Percentiles rank a stretch among this genome's conserved stretches.
phyloP scores from a whole-genome alignment of 1,140 invertebrate genomes.

The Leptinotarsa undecemlineata region DNA sequence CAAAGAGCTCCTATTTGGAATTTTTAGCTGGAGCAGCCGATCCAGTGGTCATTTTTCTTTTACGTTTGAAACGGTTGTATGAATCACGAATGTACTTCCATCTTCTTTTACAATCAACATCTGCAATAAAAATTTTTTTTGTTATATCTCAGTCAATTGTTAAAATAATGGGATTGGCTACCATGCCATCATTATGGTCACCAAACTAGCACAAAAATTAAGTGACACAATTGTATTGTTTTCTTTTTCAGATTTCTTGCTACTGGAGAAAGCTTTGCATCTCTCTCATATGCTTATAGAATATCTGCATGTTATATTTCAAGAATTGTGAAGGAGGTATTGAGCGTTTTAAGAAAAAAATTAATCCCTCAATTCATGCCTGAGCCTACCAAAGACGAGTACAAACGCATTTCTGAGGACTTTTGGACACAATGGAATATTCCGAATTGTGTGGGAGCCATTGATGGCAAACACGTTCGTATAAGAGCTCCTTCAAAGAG shows the following conservation, averaged over 20 bases:
- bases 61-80: conserved; percentile 17
- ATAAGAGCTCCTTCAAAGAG: conserved; percentile 51
- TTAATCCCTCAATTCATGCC: neutral
- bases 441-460: conserved; percentile 34
- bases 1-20: conserved; percentile 7
- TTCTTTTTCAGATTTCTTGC: conserved; percentile 1
- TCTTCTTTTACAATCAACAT: neutral
- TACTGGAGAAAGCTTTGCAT: conserved; percentile 15
- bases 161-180: neutral
- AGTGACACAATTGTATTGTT: neutral
- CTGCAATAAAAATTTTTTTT: conserved; percentile 4
- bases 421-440: conserved; percentile 35
- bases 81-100: conserved; percentile 11
- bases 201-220: neutral
- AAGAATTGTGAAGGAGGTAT: conserved; percentile 10
- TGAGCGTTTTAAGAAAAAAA: conserved; percentile 4
- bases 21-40: conserved; percentile 10
- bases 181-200: neutral
- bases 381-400: conserved; percentile 28
- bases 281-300: neutral
- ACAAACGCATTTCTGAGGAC: conserved; percentile 19
- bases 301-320: conserved; percentile 10
- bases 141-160: neutral
- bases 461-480: conserved; percentile 45
- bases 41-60: conserved; percentile 10